phyloP scores from a whole-genome alignment of 2,113 vertebrate species.

The Piliocolobus tephrosceles region DNA sequence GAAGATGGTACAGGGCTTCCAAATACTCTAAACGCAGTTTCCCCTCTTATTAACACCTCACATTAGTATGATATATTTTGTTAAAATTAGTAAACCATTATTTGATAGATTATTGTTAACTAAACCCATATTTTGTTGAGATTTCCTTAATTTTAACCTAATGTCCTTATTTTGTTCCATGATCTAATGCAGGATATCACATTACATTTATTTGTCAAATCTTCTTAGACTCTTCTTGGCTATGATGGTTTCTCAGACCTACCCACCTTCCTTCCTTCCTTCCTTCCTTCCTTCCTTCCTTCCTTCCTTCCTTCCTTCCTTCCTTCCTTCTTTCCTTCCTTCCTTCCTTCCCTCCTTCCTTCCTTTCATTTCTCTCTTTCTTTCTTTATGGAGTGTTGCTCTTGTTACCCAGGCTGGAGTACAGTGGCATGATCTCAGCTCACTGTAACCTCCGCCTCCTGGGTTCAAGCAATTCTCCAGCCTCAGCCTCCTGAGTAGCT shows the following conservation, averaged over 20 bases:
- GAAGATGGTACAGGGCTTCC: not conserved
- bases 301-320: too few species aligned
- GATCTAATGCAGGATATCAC: not conserved
- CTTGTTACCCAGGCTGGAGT: too few species aligned
- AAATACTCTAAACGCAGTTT: not conserved
- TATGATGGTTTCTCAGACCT: not conserved
- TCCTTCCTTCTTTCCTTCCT: too few species aligned
- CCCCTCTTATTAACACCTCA: not conserved
- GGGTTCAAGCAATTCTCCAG: too few species aligned
- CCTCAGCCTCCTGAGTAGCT: too few species aligned
- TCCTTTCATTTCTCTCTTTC: too few species aligned
- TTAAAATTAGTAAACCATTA: not conserved
- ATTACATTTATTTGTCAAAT: not conserved
- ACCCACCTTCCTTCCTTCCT: rapidly evolving
- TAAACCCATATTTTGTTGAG: not conserved
- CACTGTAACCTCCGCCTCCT: too few species aligned
- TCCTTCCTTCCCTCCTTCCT: too few species aligned
- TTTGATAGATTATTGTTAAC: not conserved
- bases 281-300: too few species aligned
- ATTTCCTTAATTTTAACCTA: not conserved
- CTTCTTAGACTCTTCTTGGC: not conserved
- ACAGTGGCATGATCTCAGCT: too few species aligned
- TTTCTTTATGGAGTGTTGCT: too few species aligned
- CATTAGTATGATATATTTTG: not conserved
- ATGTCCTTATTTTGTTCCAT: not conserved